These are phyloP conservation scores for Cataglyphis livida DNA, from an alignment of 2,888 invertebrate species.

Conservation along the genomic window DNA sequence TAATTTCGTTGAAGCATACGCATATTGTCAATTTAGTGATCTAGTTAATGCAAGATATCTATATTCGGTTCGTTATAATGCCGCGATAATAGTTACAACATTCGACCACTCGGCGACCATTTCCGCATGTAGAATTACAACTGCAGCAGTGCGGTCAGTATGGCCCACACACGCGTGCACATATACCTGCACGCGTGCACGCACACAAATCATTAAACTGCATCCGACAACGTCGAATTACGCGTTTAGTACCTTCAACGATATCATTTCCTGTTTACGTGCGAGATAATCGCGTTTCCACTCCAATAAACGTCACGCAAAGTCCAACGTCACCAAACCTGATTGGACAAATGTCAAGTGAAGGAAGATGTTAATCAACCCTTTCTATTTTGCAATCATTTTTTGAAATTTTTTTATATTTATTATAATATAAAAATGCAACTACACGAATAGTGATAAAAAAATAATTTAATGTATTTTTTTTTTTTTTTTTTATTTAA, in stretches of 20 bases:
- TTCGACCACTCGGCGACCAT: slow-evolving; percentile 32
- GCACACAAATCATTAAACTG: slow-evolving; percentile 34
- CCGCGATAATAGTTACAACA: slow-evolving; percentile 37
- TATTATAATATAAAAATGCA: not conserved
- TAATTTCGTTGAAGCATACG: not conserved
- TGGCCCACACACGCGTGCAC: not conserved
- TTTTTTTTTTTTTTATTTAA: not conserved
- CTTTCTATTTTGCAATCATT: not conserved
- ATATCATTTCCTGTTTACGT: slow-evolving; percentile 53
- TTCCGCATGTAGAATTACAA: slow-evolving; percentile 44
- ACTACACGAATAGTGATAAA: too few species aligned
- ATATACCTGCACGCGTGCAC: not conserved
- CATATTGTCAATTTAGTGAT: not conserved
- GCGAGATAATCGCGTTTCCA: slow-evolving; percentile 44
- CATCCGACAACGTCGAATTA: slow-evolving; percentile 38
- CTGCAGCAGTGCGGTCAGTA: slow-evolving; percentile 35
- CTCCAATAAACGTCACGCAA: slow-evolving; percentile 46
- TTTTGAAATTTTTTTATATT: not conserved
- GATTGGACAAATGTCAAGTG: slow-evolving; percentile 20
- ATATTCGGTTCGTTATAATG: slow-evolving; percentile 11
- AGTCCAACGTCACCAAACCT: slow-evolving; percentile 29
- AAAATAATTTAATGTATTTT: not conserved
- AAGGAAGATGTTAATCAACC: slow-evolving; percentile 4
- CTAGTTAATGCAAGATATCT: slow-evolving; percentile 23
- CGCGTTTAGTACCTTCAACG: slow-evolving; percentile 40